Evolutionary conservation across 2,888 invertebrate species (phyloP), one percentile per base, ranked within the genome.

Genomic region (Ormyrus rosae): DNA sequence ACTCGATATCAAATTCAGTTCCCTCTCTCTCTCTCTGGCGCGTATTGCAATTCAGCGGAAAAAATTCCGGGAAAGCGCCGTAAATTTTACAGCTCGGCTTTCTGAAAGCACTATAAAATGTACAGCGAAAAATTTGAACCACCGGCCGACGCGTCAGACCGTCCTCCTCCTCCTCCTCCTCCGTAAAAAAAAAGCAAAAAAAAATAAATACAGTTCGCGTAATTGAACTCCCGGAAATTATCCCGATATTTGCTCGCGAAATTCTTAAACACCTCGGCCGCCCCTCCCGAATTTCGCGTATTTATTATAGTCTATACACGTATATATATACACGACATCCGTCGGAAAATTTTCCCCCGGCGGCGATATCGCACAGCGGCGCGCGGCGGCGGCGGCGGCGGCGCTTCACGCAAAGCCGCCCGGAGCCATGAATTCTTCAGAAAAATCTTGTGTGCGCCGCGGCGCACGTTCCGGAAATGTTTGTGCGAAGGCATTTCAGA

Each of bases 391-490:
- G 19, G 19, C n/a, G n/a, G n/a, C 19, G 19, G 19, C 19, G 19
- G 63, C 69, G 13, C 63, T 68, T 61, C 80, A 13, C 73, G 78
- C 60, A 51, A 72, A 78, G 56, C 76, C 69, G 64, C 10, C 34
- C 34, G 34, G 46, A 53, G 81, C 68, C 61, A 78, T 78, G 75
- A 81, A 81, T 83, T 79, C 67, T 78, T 83, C 69, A 56, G 78
- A 81, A 83, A 81, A 80, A 83, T 83, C 81, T 80, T 69, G 67
- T 67, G 76, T 67, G 60, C 61, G 65, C 48, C 48, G 65, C 46
- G 72, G 74, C 73, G 61, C 79, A 77, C 77, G 77, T 81, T 83
- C 81, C 79, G 73, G 75, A 75, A 73, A 81, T 83, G 72, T 79
- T 81, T 67, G 74, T n/a, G 58, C 61, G 13, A 9, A 76, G 73